These are phyloP conservation scores for Drosophila virilis DNA, from an alignment of 1,140 invertebrate genomes.

Conservation along the genomic window DNA sequence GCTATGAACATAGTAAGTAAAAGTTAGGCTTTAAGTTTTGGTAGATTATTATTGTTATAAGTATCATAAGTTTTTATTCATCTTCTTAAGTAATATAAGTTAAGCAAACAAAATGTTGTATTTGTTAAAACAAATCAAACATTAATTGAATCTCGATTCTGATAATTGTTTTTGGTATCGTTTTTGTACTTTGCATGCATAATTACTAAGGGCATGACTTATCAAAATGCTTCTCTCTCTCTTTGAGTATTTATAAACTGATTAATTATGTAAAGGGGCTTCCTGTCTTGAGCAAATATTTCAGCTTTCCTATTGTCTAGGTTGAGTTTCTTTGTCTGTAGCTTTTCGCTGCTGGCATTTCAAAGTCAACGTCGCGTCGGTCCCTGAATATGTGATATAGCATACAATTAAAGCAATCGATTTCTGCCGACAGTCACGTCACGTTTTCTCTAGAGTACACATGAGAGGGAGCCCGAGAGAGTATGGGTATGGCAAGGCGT, in stretches of 20 bases:
- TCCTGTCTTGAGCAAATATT: conserved; percentile 74
- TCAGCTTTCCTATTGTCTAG: conserved; percentile 47
- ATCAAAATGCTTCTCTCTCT: conserved; percentile 15
- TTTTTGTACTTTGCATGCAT: not conserved
- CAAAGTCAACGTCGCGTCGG: conserved; percentile 50
- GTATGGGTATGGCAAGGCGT: not conserved
- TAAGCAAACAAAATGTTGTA: too few species aligned
- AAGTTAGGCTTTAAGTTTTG: too few species aligned
- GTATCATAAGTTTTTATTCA: too few species aligned
- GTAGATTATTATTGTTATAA: too few species aligned
- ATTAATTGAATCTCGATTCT: not conserved
- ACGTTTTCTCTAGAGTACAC: conserved; percentile 46
- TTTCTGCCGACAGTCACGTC: conserved; percentile 68
- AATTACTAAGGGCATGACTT: conserved; percentile 31
- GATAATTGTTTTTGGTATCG: conserved; percentile 1
- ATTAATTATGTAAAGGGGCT: conserved; percentile 75
- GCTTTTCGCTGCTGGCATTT: conserved; percentile 44
- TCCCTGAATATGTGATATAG: conserved; percentile 23
- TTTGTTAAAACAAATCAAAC: not conserved
- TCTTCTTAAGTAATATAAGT: too few species aligned
- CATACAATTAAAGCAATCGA: conserved; percentile 31
- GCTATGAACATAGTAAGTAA: too few species aligned
- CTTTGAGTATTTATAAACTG: conserved; percentile 65
- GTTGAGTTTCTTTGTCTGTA: conserved; percentile 28
- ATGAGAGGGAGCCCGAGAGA: not conserved